Conservation (phyloP, 2,797 vertebrate genomes). For the Synaphobranchus kaupii region DNA sequence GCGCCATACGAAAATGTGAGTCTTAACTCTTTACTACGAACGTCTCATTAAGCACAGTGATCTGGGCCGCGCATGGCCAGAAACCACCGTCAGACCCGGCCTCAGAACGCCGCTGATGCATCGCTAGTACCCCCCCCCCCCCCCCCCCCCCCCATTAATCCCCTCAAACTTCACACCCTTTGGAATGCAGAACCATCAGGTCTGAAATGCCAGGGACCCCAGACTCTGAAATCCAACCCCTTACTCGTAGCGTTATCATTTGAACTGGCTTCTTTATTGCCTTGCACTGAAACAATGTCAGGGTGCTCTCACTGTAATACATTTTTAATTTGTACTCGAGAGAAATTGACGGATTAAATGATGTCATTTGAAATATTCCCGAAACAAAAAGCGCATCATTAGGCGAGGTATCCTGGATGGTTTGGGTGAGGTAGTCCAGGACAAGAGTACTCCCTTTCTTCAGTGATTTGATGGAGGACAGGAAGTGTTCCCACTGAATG, state of each 20-base stretch:
- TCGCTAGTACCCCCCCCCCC: neutral
- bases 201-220: neutral
- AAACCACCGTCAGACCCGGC: neutral
- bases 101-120: too few relatives aligned
- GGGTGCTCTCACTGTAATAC: neutral
- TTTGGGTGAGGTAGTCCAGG: neutral
- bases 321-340: neutral
- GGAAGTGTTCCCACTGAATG: neutral
- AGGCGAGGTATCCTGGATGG: too few relatives aligned
- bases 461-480: too few relatives aligned
- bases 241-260: neutral
- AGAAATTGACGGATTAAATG: neutral
- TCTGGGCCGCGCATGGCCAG: neutral
- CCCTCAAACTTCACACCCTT: neutral
- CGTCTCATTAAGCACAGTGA: neutral
- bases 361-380: neutral
- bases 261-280: neutral
- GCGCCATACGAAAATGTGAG: neutral
- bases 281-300: neutral
- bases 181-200: neutral
- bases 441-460: too few relatives aligned
- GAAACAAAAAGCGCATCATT: neutral
- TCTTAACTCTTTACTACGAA: neutral
- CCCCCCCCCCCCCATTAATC: neutral
- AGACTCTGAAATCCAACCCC: neutral